These are phyloP conservation scores for Anagyrus pseudococci DNA, from an alignment of 2,888 invertebrate genomes.

Conservation along the genomic window DNA sequence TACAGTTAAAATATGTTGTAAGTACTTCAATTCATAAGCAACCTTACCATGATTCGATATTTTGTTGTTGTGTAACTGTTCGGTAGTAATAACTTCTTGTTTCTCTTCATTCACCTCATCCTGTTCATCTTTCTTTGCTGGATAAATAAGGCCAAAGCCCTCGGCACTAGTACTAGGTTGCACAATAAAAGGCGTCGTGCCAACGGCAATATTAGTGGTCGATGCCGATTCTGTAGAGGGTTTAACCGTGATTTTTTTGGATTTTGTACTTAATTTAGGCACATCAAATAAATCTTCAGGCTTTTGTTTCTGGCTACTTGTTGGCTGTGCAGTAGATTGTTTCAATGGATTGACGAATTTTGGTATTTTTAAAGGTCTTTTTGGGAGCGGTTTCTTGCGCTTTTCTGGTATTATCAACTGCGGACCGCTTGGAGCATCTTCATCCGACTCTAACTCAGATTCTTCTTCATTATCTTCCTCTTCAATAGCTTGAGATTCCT, in stretches of 20 bases:
- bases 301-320: slow-evolving; percentile 53
- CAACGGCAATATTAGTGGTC: slow-evolving; percentile 30
- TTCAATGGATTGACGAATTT: slow-evolving; percentile 64
- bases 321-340: slow-evolving; percentile 49
- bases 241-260: slow-evolving; percentile 66
- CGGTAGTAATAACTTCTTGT: slow-evolving; percentile 66
- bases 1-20: neutral
- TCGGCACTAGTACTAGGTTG: slow-evolving; percentile 40
- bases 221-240: slow-evolving; percentile 55
- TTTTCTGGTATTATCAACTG: slow-evolving; percentile 63
- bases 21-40: neutral
- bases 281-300: slow-evolving; percentile 68
- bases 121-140: slow-evolving; percentile 45
- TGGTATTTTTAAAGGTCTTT: slow-evolving; percentile 65
- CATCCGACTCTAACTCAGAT: slow-evolving; percentile 73
- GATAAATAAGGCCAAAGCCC: slow-evolving; percentile 57
- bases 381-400: slow-evolving; percentile 58
- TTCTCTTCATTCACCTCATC: slow-evolving; percentile 45
- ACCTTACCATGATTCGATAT: slow-evolving; percentile 68
- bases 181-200: slow-evolving; percentile 8
- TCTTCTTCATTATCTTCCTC: slow-evolving; percentile 60
- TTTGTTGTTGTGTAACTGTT: slow-evolving; percentile 73
- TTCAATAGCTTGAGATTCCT: slow-evolving; percentile 20
- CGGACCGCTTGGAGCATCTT: slow-evolving; percentile 57
- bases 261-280: slow-evolving; percentile 57